Conservation (phyloP, 2,113 vertebrate species). For the Xenopus laevis region DNA sequence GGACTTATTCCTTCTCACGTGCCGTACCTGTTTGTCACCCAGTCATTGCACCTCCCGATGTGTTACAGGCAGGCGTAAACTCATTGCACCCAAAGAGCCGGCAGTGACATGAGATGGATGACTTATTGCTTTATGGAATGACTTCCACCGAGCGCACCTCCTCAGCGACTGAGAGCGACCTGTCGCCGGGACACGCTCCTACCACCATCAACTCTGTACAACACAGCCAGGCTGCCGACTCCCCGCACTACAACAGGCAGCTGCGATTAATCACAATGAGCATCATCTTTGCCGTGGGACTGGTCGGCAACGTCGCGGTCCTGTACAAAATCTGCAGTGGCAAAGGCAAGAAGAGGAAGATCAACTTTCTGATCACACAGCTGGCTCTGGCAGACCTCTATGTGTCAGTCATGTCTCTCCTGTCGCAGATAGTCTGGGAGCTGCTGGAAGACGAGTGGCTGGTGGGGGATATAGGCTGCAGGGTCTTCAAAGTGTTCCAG, state of each 20-base stretch:
- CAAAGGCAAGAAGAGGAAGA: conserved; percentile 49
- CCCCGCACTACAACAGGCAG: conserved; percentile 19
- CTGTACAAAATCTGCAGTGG: conserved; percentile 52
- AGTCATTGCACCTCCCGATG: neutral
- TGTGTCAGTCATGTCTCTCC: conserved; percentile 50
- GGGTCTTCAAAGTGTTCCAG: conserved; percentile 54
- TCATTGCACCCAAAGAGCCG: neutral
- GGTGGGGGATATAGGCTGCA: conserved; percentile 51
- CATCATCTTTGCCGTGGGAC: conserved; percentile 50
- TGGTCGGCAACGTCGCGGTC: conserved; percentile 56
- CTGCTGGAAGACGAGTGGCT: conserved; percentile 38
- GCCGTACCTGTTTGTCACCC: neutral
- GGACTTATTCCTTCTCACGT: neutral
- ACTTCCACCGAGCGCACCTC: conserved; percentile 36
- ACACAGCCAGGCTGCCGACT: neutral
- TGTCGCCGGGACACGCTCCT: neutral
- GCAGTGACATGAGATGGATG: conserved; percentile 47
- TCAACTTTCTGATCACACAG: conserved; percentile 62
- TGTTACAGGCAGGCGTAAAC: no score
- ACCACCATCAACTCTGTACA: neutral
- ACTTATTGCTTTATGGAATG: conserved; percentile 20
- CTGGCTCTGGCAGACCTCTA: conserved; percentile 63
- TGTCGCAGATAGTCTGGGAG: conserved; percentile 55
- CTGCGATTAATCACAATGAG: conserved; percentile 45
- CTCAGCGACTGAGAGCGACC: conserved; percentile 17